A percentile compares a stretch with the other conserved stretches of the same genome.
These are phyloP conservation scores for Germaria angustata DNA, from an alignment of 2,888 invertebrate genomes.

Conservation along the genomic window DNA sequence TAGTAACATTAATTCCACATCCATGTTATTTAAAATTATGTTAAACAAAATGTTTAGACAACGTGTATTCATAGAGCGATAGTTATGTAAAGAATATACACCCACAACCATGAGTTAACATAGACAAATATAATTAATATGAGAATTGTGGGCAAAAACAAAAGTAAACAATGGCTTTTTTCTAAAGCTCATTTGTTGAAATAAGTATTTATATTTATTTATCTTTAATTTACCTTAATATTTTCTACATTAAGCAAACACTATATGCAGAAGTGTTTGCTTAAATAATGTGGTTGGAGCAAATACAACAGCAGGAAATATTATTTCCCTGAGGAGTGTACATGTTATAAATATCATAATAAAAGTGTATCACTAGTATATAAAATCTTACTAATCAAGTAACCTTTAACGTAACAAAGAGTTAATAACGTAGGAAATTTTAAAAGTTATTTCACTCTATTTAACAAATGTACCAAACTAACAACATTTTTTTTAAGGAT, in stretches of 20 bases:
- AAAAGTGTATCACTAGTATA: background rate
- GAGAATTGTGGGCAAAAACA: background rate
- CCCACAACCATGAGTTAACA: background rate
- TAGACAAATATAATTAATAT: background rate
- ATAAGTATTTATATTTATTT: slow-evolving; percentile 58
- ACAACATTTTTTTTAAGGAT: too few species aligned
- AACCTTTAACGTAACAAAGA: background rate
- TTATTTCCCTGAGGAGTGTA: slow-evolving; percentile 51
- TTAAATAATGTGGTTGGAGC: background rate
- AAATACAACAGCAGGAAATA: slow-evolving; percentile 3
- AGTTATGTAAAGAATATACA: background rate
- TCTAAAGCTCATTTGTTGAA: slow-evolving; percentile 11
- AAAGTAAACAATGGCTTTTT: background rate
- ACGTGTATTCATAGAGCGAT: too few species aligned
- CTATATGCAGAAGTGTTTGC: background rate
- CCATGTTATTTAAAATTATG: slow-evolving; percentile 21
- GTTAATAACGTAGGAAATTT: background rate
- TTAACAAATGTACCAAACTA: too few species aligned
- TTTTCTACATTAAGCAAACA: slow-evolving; percentile 28
- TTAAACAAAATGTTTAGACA: too few species aligned
- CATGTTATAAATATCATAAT: slow-evolving; percentile 28
- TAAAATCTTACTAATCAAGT: background rate
- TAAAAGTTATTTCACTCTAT: background rate
- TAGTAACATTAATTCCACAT: slow-evolving; percentile 38
- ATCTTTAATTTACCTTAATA: slow-evolving; percentile 47